Percentiles rank a stretch among this genome's conserved stretches.
phyloP scores from a whole-genome alignment of 2,888 invertebrate genomes.

The Apodemia hepburni region DNA sequence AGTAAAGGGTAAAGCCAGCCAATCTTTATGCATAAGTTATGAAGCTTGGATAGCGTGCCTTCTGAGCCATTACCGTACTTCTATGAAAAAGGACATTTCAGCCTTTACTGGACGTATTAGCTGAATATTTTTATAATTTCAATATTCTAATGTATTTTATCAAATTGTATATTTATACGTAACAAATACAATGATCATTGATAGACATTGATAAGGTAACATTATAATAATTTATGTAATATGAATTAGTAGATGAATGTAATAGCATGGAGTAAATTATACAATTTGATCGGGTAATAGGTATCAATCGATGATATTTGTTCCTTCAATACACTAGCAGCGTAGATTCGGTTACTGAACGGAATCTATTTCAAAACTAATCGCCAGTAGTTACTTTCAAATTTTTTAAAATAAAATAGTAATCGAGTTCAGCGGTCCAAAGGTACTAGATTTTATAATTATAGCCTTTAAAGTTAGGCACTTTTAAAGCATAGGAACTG shows the following conservation, averaged over 20 bases:
- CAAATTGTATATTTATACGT: conserved; percentile 1
- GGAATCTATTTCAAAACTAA: too few relatives aligned
- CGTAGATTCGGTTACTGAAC: too few relatives aligned
- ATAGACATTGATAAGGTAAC: conserved; percentile 2
- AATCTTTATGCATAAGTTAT: conserved; percentile 77
- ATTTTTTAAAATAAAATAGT: too few relatives aligned
- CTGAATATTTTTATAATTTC: conserved; percentile 34
- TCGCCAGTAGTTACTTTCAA: too few relatives aligned
- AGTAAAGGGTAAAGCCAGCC: conserved; percentile 66
- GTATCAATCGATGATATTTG: not conserved
- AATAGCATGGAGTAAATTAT: not conserved
- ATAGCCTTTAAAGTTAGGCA: too few relatives aligned
- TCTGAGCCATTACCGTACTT: conserved; percentile 70
- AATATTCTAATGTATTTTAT: conserved; percentile 21
- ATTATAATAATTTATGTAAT: conserved; percentile 3
- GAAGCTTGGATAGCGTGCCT: conserved; percentile 67
- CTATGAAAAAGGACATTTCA: conserved; percentile 79
- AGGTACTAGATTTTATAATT: too few relatives aligned
- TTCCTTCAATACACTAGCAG: not conserved
- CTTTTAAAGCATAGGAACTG: too few relatives aligned
- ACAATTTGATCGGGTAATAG: not conserved
- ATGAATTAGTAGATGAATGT: not conserved
- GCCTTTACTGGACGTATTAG: conserved; percentile 57
- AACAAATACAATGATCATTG: conserved; percentile 3
- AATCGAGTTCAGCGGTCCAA: too few relatives aligned